Percentiles rank a stretch among this genome's conserved stretches.
Evolutionary conservation across 2,888 invertebrate species (phyloP).

Genomic region (Sicus ferrugineus): DNA sequence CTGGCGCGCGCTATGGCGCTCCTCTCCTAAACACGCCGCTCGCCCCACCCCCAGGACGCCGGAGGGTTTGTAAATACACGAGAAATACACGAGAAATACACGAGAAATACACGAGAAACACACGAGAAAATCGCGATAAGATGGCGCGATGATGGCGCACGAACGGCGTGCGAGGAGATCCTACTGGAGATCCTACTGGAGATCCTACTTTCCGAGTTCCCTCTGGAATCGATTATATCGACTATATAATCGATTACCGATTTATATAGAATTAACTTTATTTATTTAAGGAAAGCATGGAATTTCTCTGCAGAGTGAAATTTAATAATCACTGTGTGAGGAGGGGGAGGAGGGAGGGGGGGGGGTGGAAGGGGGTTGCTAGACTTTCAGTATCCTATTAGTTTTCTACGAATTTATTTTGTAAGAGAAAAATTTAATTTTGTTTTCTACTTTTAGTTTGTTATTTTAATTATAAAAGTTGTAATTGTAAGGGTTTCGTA

Average conservation of each 20-base stretch:
- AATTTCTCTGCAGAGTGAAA: background rate
- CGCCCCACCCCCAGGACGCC: background rate
- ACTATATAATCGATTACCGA: too few relatives aligned
- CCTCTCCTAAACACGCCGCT: background rate
- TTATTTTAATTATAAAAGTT: conserved; percentile 26
- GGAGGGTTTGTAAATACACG: too few relatives aligned
- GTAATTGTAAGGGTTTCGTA: conserved; percentile 2
- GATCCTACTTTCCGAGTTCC: too few relatives aligned
- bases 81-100: too few relatives aligned
- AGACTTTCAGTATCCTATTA: conserved; percentile 38
- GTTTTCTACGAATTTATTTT: conserved; percentile 30
- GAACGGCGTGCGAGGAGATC: too few relatives aligned
- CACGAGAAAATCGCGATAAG: background rate
- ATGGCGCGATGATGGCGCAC: too few relatives aligned
- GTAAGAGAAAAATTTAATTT: conserved; percentile 21
- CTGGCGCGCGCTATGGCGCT: conserved; percentile 72
- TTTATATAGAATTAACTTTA: too few relatives aligned
- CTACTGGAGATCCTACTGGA: too few relatives aligned
- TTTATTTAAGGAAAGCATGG: too few relatives aligned
- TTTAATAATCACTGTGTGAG: background rate
- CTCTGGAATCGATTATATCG: too few relatives aligned
- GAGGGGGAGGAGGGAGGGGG: background rate
- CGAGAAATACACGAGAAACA: too few relatives aligned
- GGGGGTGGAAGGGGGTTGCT: background rate
- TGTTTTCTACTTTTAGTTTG: conserved; percentile 33